Evolutionary conservation across 2,888 invertebrate genomes (phyloP).

Genomic region (Noctua janthe): DNA sequence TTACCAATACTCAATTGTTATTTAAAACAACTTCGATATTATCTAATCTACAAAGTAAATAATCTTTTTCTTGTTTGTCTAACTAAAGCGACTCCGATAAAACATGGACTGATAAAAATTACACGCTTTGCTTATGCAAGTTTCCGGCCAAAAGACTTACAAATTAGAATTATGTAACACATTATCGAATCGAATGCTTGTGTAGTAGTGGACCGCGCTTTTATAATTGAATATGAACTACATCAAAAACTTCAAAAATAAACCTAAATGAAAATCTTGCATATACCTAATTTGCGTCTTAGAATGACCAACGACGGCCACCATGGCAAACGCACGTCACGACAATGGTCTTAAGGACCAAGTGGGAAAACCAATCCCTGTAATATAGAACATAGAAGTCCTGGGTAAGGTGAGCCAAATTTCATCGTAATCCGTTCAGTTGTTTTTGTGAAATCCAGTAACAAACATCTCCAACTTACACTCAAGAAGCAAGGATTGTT

Average conservation of each 20-base stretch:
- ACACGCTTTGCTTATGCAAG: slow-evolving; percentile 41
- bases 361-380: background rate
- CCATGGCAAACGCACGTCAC: background rate
- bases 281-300: background rate
- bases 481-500: background rate
- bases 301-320: background rate
- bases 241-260: background rate
- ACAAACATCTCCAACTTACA: background rate
- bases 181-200: slow-evolving; percentile 35
- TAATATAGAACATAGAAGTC: background rate
- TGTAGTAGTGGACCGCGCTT: slow-evolving; percentile 19
- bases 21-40: slow-evolving; percentile 31
- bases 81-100: slow-evolving; percentile 18
- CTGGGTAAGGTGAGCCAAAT: background rate
- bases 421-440: background rate
- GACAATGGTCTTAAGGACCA: background rate
- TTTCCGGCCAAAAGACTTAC: slow-evolving; percentile 43
- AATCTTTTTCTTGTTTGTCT: slow-evolving; percentile 42
- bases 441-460: background rate
- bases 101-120: slow-evolving; percentile 44
- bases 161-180: slow-evolving; percentile 47
- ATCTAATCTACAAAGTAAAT: slow-evolving; percentile 54
- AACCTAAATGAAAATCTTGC: background rate
- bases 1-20: slow-evolving; percentile 25
- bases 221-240: slow-evolving; percentile 2